phyloP scores from a whole-genome alignment of 1,140 invertebrate species.

The Panagrolaimus sp. region DNA sequence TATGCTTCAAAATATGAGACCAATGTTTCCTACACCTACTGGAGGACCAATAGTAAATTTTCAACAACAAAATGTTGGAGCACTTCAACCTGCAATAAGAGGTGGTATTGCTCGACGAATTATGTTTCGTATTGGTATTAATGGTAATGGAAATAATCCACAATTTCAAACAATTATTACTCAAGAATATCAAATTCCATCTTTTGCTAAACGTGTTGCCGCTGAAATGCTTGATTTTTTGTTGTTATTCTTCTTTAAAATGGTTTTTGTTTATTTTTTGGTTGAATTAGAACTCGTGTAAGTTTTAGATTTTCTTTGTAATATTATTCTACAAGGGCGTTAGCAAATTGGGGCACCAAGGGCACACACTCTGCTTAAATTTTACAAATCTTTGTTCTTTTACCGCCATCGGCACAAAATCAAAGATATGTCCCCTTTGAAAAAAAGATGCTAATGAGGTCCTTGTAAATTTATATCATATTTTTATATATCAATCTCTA shows the following conservation, averaged over 20 bases:
- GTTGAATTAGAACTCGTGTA: constrained; percentile 46
- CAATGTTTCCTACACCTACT: neutral
- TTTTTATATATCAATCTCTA: neutral
- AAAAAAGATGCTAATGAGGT: neutral
- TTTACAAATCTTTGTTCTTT: neutral
- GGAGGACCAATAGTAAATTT: neutral
- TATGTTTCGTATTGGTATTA: neutral
- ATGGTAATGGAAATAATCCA: neutral
- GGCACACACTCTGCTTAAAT: neutral
- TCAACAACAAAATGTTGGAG: no score
- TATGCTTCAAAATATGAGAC: neutral
- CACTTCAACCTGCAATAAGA: neutral
- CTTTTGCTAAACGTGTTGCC: constrained; percentile 35
- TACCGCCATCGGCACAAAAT: no score
- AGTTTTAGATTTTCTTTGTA: constrained; percentile 18
- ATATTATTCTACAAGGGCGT: neutral
- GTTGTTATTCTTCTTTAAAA: constrained; percentile 42
- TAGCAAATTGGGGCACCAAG: no score
- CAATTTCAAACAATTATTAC: constrained; percentile 33
- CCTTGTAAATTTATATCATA: neutral
- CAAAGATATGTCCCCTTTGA: no score
- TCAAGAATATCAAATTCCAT: constrained; percentile 38
- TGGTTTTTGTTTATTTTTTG: constrained; percentile 37
- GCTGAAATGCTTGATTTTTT: constrained; percentile 43
- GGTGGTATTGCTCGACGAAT: neutral